phyloP scores from a whole-genome alignment of 1,140 invertebrate genomes.

The Drosophila kikkawai region DNA sequence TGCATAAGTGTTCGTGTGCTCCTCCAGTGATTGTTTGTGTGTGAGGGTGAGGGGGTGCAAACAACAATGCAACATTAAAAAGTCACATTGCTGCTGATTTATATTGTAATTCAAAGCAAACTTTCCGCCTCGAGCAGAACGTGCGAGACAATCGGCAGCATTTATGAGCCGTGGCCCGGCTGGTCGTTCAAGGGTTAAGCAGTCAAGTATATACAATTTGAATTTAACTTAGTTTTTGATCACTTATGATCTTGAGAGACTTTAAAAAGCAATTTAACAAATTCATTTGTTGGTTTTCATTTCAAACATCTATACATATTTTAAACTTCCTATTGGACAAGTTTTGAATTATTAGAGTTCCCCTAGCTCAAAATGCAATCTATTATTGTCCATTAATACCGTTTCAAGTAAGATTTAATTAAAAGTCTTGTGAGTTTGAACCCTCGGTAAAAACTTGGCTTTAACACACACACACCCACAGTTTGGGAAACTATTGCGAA shows the following conservation, averaged over 20 bases:
- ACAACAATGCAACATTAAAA: slow-evolving; percentile 77
- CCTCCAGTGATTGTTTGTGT: slow-evolving; percentile 18
- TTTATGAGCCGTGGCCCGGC: slow-evolving; percentile 52
- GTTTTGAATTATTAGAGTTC: not conserved
- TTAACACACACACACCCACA: slow-evolving; percentile 13
- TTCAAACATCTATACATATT: not conserved
- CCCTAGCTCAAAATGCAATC: not conserved
- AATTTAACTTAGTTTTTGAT: not conserved
- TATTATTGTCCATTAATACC: slow-evolving; percentile 43
- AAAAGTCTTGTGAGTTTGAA: slow-evolving; percentile 54
- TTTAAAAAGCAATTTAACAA: not conserved
- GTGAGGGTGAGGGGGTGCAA: slow-evolving; percentile 11
- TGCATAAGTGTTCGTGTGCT: slow-evolving; percentile 45
- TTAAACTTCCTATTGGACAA: not conserved
- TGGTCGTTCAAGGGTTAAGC: slow-evolving; percentile 25
- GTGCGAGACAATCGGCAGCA: slow-evolving; percentile 62
- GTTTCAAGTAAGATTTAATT: slow-evolving; percentile 57
- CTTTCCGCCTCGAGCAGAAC: slow-evolving; percentile 59
- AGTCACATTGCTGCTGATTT: slow-evolving; percentile 79
- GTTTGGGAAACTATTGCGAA: slow-evolving; percentile 56
- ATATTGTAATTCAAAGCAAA: slow-evolving; percentile 75
- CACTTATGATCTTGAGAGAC: not conserved
- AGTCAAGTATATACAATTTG: not conserved
- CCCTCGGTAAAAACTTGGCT: slow-evolving; percentile 35
- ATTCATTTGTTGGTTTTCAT: not conserved